phyloP scores from a whole-genome alignment of 2,797 vertebrate species.

The Urosaurus nigricauda region DNA sequence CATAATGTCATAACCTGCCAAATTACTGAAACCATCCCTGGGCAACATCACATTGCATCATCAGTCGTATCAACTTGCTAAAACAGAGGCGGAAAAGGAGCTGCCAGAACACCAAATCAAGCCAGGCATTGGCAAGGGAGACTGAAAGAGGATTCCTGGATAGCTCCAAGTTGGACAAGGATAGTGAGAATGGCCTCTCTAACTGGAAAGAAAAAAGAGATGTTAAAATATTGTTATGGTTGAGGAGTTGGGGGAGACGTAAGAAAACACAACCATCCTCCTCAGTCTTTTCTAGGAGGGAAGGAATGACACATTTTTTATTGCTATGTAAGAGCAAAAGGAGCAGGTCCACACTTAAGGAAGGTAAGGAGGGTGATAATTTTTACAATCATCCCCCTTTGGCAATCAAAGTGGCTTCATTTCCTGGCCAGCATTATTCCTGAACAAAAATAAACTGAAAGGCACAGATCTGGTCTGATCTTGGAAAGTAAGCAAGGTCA shows the following conservation, averaged over 20 bases:
- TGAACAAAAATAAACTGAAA: conserved; percentile 4
- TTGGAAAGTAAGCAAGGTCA: no score
- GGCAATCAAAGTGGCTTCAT: not conserved
- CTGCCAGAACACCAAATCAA: not conserved
- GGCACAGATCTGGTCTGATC: no score
- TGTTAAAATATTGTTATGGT: not conserved
- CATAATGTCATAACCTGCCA: no score
- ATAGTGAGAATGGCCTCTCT: no score
- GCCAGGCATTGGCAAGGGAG: not conserved
- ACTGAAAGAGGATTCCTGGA: not conserved
- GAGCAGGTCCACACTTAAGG: no score
- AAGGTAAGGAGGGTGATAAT: not conserved
- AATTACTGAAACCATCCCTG: not conserved
- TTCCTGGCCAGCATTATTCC: not conserved
- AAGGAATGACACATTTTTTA: not conserved
- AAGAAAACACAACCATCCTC: not conserved
- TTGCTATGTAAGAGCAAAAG: not conserved
- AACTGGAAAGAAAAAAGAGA: not conserved
- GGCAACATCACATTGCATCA: not conserved
- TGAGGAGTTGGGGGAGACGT: not conserved
- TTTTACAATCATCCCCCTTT: not conserved
- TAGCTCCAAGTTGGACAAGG: not conserved
- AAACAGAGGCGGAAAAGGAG: not conserved
- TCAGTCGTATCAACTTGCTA: not conserved
- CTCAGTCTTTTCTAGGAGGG: not conserved